A percentile compares a stretch with the other conserved stretches of the same genome.
These are phyloP conservation scores for Lasiurus borealis DNA, from an alignment of 2,113 vertebrate species.

Conservation along the genomic window DNA sequence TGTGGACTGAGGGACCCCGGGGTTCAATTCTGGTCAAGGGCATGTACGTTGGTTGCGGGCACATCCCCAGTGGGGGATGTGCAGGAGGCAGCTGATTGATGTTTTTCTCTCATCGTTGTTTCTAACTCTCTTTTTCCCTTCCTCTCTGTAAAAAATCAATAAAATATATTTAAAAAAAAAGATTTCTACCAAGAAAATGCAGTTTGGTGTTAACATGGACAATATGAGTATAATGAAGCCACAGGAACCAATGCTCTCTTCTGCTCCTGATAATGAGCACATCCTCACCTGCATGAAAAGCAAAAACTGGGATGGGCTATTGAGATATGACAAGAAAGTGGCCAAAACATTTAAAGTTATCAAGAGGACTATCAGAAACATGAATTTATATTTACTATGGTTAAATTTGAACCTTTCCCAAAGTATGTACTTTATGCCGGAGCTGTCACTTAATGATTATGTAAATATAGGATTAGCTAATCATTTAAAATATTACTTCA, in stretches of 20 bases:
- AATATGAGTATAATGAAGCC: not conserved
- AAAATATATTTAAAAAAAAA: not conserved
- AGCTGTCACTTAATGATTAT: not conserved
- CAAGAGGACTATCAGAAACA: conserved; percentile 17
- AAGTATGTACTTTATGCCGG: not conserved
- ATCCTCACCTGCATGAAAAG: not conserved
- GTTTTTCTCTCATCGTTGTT: too few species aligned
- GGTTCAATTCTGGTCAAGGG: too few species aligned
- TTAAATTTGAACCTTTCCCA: not conserved
- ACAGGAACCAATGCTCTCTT: not conserved
- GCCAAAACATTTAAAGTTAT: not conserved
- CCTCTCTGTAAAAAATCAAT: too few species aligned
- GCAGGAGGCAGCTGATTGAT: too few species aligned
- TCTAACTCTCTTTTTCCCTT: too few species aligned
- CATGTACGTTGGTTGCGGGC: too few species aligned
- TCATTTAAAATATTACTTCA: conserved; percentile 29
- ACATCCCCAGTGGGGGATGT: too few species aligned
- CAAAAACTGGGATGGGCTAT: not conserved
- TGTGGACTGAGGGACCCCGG: too few species aligned
- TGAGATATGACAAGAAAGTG: not conserved
- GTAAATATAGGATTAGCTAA: not conserved
- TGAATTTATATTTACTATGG: conserved; percentile 25
- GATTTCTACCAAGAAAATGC: not conserved
- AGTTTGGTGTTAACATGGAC: not conserved
- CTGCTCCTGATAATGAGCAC: not conserved